phyloP scores from a whole-genome alignment of 2,113 vertebrate species.

The Theropithecus gelada region DNA sequence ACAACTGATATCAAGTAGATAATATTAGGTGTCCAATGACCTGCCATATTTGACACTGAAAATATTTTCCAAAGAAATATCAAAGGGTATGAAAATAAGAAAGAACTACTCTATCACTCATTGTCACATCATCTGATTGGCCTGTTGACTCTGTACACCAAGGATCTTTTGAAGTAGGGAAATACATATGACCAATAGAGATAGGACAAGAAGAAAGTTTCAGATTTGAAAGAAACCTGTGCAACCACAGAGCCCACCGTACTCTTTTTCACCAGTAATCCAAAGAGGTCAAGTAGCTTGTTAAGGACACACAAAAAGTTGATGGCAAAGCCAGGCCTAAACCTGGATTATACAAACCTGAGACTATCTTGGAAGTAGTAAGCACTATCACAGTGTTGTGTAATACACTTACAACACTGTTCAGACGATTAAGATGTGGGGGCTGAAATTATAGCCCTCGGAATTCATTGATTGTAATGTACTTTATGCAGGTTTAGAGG shows the following conservation, averaged over 20 bases:
- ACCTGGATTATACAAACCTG: neutral
- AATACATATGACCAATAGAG: neutral
- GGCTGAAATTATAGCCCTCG: neutral
- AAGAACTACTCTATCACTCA: neutral
- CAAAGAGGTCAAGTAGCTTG: neutral
- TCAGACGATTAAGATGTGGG: neutral
- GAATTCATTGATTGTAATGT: neutral
- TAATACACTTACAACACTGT: neutral
- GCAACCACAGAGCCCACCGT: neutral
- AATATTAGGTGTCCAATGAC: neutral
- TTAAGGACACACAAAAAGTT: neutral
- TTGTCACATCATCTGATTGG: neutral
- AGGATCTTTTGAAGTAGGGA: neutral
- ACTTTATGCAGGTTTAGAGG: neutral
- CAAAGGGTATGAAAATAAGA: neutral
- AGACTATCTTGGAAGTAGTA: neutral
- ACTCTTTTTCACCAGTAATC: neutral
- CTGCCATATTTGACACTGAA: neutral
- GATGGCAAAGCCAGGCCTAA: neutral
- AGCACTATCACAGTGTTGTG: neutral
- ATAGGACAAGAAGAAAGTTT: neutral
- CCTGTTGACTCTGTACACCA: neutral
- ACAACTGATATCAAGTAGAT: neutral
- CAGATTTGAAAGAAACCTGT: neutral
- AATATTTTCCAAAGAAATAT: constrained; percentile 1